Percentiles rank a stretch among this genome's conserved stretches.
phyloP scores from a whole-genome alignment of 2,888 invertebrate genomes.

The Allophyes oxyacanthae region DNA sequence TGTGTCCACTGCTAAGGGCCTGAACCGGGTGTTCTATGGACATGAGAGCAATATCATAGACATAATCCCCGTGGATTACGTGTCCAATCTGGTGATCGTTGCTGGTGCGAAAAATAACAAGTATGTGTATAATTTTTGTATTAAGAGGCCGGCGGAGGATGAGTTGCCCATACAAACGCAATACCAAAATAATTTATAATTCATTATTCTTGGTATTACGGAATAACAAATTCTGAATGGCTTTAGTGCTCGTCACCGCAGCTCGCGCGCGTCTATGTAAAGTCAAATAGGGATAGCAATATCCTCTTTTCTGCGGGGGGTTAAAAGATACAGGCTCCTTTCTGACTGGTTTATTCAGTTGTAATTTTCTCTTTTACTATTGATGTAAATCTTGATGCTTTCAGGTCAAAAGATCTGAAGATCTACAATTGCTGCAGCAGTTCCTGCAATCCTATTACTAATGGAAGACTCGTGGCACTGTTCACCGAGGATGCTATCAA shows the following conservation, averaged over 20 bases:
- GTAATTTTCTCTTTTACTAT: no score
- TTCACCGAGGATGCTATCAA: slow-evolving; percentile 48
- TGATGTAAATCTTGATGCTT: neutral
- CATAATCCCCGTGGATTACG: slow-evolving; percentile 63
- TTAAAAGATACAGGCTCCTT: no score
- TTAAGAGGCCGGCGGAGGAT: no score
- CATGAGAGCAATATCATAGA: slow-evolving; percentile 40
- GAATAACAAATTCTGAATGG: no score
- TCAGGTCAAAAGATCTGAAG: slow-evolving; percentile 48
- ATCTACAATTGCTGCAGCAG: slow-evolving; percentile 68
- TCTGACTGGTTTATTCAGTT: no score
- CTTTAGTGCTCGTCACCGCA: no score
- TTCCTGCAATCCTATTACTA: slow-evolving; percentile 61
- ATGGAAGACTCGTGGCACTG: slow-evolving; percentile 17
- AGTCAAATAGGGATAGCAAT: no score
- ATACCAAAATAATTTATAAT: no score
- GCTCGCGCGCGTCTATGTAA: no score
- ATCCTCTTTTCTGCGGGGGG: no score
- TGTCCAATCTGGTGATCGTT: slow-evolving; percentile 56
- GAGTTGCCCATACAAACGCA: no score
- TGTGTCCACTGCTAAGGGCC: slow-evolving; percentile 40
- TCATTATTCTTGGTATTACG: no score
- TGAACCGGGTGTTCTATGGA: slow-evolving; percentile 45
- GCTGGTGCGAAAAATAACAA: slow-evolving; percentile 53
- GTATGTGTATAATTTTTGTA: slow-evolving; percentile 23